A percentile compares a stretch with the other conserved stretches of the same genome.
Conservation (phyloP, 2,113 vertebrate species). For the Xiphophorus maculatus region DNA sequence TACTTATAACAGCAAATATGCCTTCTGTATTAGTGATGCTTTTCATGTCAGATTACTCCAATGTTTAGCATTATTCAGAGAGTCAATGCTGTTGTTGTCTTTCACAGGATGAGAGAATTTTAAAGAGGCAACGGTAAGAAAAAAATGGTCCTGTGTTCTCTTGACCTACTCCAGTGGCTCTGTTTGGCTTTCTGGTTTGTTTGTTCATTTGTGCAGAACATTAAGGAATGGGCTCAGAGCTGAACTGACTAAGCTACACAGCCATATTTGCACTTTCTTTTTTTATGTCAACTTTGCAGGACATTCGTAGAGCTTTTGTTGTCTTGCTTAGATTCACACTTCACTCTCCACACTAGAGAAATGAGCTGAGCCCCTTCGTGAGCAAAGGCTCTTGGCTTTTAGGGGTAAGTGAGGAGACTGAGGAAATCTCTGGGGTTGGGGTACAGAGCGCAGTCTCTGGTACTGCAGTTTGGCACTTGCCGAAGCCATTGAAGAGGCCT, state of each 20-base stretch:
- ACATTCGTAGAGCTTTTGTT: conserved; percentile 35
- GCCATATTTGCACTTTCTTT: conserved; percentile 38
- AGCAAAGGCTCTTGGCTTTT: conserved; percentile 87
- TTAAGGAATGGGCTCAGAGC: conserved; percentile 66
- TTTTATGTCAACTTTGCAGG: conserved; percentile 13
- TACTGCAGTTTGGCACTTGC: conserved; percentile 84
- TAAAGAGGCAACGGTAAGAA: conserved; percentile 27
- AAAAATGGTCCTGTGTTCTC: conserved; percentile 29
- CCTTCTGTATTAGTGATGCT: conserved; percentile 34
- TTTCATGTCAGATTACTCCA: conserved; percentile 42
- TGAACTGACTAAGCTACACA: conserved; percentile 48
- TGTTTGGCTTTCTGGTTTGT: conserved; percentile 62
- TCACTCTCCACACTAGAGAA: conserved; percentile 94
- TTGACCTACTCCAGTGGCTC: conserved; percentile 33
- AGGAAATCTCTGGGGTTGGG: conserved; percentile 78
- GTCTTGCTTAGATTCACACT: conserved; percentile 79
- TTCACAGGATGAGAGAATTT: conserved; percentile 60
- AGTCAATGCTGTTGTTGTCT: conserved; percentile 51
- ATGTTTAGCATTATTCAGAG: conserved; percentile 42
- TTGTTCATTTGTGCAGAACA: conserved; percentile 73
- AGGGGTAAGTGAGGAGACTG: conserved; percentile 82
- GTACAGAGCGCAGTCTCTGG: conserved; percentile 81
- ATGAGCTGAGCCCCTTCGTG: conserved; percentile 88
- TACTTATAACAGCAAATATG: conserved; percentile 57
- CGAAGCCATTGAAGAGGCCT: conserved; percentile 76